Percentiles rank a stretch among this genome's conserved stretches.
phyloP scores from a whole-genome alignment of 2,888 invertebrate genomes.

The Drosophila subsilvestris region DNA sequence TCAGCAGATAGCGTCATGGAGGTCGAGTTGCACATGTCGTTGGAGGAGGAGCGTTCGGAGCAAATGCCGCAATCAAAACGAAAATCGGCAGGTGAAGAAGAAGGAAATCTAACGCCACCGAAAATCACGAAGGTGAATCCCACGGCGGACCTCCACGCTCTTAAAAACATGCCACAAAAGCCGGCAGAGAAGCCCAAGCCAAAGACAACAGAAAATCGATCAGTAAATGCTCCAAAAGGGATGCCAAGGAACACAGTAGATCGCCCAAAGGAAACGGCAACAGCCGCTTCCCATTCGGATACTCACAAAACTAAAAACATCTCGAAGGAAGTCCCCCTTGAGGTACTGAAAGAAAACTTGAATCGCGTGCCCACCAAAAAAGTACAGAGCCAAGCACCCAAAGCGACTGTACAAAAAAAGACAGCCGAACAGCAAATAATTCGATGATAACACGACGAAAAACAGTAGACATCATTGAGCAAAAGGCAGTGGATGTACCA shows the following conservation, averaged over 20 bases:
- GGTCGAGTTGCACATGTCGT: constrained; percentile 57
- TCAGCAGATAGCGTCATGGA: background rate
- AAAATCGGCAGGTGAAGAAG: constrained; percentile 27
- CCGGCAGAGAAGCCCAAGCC: background rate
- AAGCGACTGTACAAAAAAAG: background rate
- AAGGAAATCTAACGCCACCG: background rate
- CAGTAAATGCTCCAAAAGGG: background rate
- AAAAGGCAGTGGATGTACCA: no score
- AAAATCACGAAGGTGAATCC: background rate
- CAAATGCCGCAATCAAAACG: constrained; percentile 31
- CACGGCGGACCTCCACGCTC: background rate
- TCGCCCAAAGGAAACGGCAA: background rate
- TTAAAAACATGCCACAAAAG: background rate
- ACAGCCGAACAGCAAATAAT: background rate
- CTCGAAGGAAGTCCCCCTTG: background rate
- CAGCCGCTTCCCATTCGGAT: no score
- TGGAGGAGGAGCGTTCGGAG: constrained; percentile 43
- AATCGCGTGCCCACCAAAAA: no score
- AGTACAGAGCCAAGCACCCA: no score
- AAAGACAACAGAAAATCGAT: background rate
- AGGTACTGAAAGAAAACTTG: background rate
- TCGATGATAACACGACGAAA: no score
- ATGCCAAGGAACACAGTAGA: background rate
- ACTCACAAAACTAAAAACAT: background rate
- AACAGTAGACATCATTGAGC: no score